Base-by-base conservation (phyloP, 1,140 invertebrate genomes). In the Penaeus vannamei region DNA sequence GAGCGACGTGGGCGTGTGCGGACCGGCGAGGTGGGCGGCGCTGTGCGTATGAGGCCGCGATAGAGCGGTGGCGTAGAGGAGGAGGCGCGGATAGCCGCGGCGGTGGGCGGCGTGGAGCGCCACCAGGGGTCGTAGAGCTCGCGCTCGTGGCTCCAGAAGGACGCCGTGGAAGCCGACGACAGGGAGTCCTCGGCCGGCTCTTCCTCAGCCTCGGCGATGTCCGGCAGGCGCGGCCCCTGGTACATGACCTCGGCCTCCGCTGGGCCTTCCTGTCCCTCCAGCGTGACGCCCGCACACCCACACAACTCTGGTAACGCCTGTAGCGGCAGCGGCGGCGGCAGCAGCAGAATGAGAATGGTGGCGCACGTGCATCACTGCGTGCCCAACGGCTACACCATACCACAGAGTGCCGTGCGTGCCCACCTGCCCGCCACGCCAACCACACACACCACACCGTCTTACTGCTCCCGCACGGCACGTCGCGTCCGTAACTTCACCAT, bases 71-170 rank as follows among this genome's bases (percentile, higher is more conserved):
- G 89, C 59, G 89, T 90, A 32, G 85, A 72, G 36, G 89, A 86
- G 10, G 85, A 86, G 60, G 80, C 81, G 19, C 89, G 80, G 46
- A 90, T 83, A 46, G 79, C 89, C 26, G 66, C 85, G 20, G 89
- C 89, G 0, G 89, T 86, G 76, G 89, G 89, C 0, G 89, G 89
- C n/a, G 89, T 79, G 53, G 85, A 77, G 80, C 89, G 85, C 89
- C 89, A 90, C 89, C 89, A 90, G 59, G 89, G 89, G 81, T 90
- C 89, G 32, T 86, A 86, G 17, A 90, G 23, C 85, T 90, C 89
- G 59, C 89, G 64, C 81, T 90, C 89, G 85, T 90, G 89, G 81
- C 89, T 87, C 89, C 89, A 90, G 82, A 90, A 90, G 20, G 89
- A 90, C 12, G 89, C 89, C 22, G 89, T 90, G 22, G 89, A 90